These are phyloP conservation scores for Struthio camelus DNA, from an alignment of 2,113 vertebrate species.

Conservation along the genomic window DNA sequence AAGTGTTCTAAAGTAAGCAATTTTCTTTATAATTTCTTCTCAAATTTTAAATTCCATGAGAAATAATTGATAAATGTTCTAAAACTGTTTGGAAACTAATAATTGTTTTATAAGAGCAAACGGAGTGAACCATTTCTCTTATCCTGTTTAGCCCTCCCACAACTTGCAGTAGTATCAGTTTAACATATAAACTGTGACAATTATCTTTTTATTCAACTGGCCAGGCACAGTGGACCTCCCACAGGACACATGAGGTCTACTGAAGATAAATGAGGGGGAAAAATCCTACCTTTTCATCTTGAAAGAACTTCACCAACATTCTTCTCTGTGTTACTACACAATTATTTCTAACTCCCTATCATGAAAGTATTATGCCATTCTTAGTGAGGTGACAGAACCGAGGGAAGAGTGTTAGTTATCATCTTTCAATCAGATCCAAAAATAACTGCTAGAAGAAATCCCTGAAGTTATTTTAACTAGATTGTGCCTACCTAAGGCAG, in stretches of 20 bases:
- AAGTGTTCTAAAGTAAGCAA: neutral
- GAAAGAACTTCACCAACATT: neutral
- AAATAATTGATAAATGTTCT: neutral
- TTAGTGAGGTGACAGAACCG: neutral
- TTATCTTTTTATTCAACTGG: neutral
- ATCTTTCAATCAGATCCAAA: neutral
- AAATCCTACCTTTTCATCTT: neutral
- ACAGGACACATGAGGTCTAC: neutral
- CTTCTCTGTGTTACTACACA: neutral
- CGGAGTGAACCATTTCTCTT: neutral
- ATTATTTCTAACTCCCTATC: neutral
- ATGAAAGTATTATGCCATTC: neutral
- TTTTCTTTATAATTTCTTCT: neutral
- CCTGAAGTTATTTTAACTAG: neutral
- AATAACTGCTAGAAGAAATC: neutral
- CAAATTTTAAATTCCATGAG: neutral
- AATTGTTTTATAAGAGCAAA: neutral
- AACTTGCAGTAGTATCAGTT: neutral
- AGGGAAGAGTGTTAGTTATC: neutral
- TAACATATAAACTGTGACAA: neutral
- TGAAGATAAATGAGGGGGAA: neutral
- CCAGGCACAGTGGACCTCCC: neutral
- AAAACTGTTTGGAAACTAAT: neutral
- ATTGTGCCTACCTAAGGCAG: neutral
- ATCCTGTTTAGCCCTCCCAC: neutral